Conservation (phyloP, 2,888 invertebrate species). For the Aphidoletes aphidimyza region DNA sequence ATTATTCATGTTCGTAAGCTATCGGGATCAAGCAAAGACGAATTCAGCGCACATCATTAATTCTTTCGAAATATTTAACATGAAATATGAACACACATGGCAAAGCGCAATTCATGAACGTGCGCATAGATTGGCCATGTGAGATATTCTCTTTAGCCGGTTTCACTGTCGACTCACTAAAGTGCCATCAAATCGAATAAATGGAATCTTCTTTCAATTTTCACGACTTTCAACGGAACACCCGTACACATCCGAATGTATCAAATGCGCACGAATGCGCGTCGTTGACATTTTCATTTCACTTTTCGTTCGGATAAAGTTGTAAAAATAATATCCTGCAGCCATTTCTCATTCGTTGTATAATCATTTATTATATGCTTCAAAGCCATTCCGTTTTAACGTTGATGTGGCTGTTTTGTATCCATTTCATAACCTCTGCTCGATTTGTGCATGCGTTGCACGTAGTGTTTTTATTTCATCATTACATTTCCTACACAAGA, state of each 20-base stretch:
- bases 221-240: neutral
- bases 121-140: neutral
- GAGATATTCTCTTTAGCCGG: neutral
- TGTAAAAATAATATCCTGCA: conserved; percentile 50
- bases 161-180: neutral
- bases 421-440: neutral
- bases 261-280: neutral
- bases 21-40: neutral
- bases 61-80: neutral
- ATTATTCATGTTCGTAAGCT: neutral
- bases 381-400: neutral
- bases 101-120: neutral
- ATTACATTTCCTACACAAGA: conserved; percentile 14
- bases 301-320: conserved; percentile 8
- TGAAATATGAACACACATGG: neutral
- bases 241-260: conserved; percentile 10
- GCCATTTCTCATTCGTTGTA: conserved; percentile 36
- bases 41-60: conserved; percentile 28
- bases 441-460: neutral
- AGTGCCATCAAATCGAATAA: neutral
- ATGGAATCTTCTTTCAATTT: conserved; percentile 26
- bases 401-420: neutral
- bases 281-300: neutral
- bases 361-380: conserved; percentile 7
- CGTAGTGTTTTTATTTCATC: conserved; percentile 42